phyloP scores from a whole-genome alignment of 2,797 vertebrate species.

The Paramormyrops hopkinsi region DNA sequence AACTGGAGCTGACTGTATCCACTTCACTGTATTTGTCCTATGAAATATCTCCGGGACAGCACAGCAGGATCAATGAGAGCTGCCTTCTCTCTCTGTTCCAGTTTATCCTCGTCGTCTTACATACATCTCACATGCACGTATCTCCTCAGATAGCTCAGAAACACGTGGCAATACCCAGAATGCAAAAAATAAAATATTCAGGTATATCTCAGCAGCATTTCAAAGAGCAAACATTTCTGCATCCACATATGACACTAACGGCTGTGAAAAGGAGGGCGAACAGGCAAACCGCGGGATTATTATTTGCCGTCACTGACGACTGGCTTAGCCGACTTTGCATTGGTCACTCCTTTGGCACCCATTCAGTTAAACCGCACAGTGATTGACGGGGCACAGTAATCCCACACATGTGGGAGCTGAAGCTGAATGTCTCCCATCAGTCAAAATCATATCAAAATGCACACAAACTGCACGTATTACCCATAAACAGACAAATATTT shows the following conservation, averaged over 20 bases:
- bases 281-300: background rate
- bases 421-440: background rate
- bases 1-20: background rate
- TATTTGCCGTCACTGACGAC: background rate
- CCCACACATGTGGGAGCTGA: background rate
- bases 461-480: background rate
- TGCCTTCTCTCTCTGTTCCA: background rate
- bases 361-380: background rate
- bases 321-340: background rate
- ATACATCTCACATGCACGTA: background rate
- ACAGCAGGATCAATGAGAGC: background rate
- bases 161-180: background rate
- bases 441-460: background rate
- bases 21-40: background rate
- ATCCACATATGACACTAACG: background rate
- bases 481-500: background rate
- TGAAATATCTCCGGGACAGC: background rate
- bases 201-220: background rate
- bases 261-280: too few species aligned
- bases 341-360: background rate
- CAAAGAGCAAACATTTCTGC: background rate
- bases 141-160: background rate
- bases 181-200: background rate
- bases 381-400: background rate
- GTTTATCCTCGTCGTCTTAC: background rate